A percentile compares a stretch with the other conserved stretches of the same genome.
Conservation (phyloP, 2,113 vertebrate species). For the Hirundichthys speculiger region DNA sequence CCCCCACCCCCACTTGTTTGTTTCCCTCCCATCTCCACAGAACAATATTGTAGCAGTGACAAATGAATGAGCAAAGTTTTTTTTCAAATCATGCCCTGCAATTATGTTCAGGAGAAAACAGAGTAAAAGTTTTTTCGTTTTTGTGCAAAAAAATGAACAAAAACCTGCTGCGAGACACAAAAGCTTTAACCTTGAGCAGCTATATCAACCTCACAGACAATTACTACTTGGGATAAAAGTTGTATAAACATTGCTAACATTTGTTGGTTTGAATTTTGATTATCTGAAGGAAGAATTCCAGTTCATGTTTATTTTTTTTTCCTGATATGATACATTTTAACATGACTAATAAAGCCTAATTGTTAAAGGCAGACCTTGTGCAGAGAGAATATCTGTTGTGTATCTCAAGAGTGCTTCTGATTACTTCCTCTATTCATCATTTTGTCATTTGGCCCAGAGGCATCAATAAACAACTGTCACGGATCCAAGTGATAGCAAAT, state of each 20-base stretch:
- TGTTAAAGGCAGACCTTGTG: conserved; percentile 52
- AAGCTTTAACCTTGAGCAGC: conserved; percentile 62
- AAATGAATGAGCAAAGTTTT: conserved; percentile 68
- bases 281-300: conserved; percentile 11
- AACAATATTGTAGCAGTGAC: conserved; percentile 70
- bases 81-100: conserved; percentile 72
- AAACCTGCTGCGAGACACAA: conserved; percentile 44
- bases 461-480: conserved; percentile 78
- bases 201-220: conserved; percentile 46
- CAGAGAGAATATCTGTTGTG: conserved; percentile 53
- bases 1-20: conserved; percentile 43
- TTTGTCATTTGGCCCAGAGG: conserved; percentile 71
- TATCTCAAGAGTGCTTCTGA: conserved; percentile 68
- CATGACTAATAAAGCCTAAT: conserved; percentile 59
- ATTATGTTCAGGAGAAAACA: conserved; percentile 70
- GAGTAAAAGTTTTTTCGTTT: conserved; percentile 69
- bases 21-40: conserved; percentile 61
- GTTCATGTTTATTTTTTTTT: conserved; percentile 9
- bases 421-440: conserved; percentile 77
- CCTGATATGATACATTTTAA: conserved; percentile 35
- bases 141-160: conserved; percentile 35
- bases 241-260: conserved; percentile 4
- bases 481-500: conserved; percentile 68
- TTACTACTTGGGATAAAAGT: conserved; percentile 26
- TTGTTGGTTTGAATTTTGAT: conserved; percentile 26